These are phyloP conservation scores for Trachelus iudaicus DNA, from an alignment of 2,888 invertebrate genomes.

Conservation along the genomic window DNA sequence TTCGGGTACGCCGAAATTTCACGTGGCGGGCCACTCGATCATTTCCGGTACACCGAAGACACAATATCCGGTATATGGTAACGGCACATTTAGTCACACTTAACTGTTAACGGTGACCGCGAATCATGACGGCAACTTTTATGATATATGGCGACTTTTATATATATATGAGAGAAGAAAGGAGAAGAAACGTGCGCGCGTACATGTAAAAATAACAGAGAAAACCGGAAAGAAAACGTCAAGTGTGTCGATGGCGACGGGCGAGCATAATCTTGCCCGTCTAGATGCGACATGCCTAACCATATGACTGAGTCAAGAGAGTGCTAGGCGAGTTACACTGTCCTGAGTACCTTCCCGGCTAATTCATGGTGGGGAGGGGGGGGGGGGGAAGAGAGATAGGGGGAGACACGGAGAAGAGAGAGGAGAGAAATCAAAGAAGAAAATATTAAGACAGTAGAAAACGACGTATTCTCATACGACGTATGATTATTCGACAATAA, in stretches of 20 bases:
- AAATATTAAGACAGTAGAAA: neutral
- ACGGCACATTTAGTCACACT: neutral
- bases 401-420: slow-evolving; percentile 3
- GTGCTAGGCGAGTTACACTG: neutral
- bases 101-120: neutral
- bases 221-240: neutral
- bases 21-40: neutral
- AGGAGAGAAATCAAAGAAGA: neutral
- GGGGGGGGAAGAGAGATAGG: neutral
- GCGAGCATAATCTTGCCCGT: neutral
- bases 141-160: too few species aligned
- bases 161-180: neutral
- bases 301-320: neutral
- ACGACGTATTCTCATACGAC: neutral
- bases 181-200: neutral
- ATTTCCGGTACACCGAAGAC: neutral
- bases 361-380: neutral
- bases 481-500: neutral
- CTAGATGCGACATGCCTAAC: neutral
- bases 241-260: neutral
- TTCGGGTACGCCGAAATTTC: neutral
- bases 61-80: neutral
- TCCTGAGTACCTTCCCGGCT: neutral
- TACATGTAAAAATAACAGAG: neutral
- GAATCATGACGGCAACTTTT: neutral